These are phyloP conservation scores for Cephalopterus ornatus DNA, from an alignment of 2,113 vertebrate species.

Conservation along the genomic window DNA sequence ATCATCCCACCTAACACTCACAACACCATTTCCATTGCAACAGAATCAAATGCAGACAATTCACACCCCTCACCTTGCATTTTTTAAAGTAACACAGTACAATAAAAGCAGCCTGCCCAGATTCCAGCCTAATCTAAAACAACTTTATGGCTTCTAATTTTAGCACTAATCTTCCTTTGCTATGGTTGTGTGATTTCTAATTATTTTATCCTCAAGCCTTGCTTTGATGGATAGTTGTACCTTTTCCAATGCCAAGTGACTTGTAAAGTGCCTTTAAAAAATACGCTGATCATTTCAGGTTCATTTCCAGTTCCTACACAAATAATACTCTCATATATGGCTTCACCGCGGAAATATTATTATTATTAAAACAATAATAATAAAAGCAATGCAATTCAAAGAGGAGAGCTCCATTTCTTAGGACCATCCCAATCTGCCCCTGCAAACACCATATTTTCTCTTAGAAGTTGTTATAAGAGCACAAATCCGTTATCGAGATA, in stretches of 20 bases:
- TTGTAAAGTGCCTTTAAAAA: constrained; percentile 70
- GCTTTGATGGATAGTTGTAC: constrained; percentile 72
- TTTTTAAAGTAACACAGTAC: background rate
- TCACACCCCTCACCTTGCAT: background rate
- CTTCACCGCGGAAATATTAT: constrained; percentile 48
- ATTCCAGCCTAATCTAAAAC: constrained; percentile 43
- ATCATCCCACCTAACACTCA: background rate
- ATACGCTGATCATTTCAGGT: constrained; percentile 56
- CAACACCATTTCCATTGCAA: background rate
- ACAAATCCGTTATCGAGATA: constrained; percentile 73
- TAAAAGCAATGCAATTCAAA: constrained; percentile 31
- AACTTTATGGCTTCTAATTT: constrained; percentile 71
- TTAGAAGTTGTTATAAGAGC: constrained; percentile 70
- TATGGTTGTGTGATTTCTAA: constrained; percentile 77
- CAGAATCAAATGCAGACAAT: background rate
- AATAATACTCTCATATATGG: constrained; percentile 38
- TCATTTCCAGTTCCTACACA: constrained; percentile 63
- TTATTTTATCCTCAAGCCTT: constrained; percentile 77
- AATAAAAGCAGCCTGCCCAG: constrained; percentile 15
- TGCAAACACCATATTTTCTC: constrained; percentile 47
- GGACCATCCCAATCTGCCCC: constrained; percentile 50
- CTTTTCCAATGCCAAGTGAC: constrained; percentile 62
- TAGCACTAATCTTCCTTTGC: constrained; percentile 69
- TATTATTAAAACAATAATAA: constrained; percentile 42
- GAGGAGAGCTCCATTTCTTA: constrained; percentile 36